Percentiles rank a stretch among this genome's conserved stretches.
phyloP scores from a whole-genome alignment of 2,888 invertebrate genomes.

The Nemurella pictetii region DNA sequence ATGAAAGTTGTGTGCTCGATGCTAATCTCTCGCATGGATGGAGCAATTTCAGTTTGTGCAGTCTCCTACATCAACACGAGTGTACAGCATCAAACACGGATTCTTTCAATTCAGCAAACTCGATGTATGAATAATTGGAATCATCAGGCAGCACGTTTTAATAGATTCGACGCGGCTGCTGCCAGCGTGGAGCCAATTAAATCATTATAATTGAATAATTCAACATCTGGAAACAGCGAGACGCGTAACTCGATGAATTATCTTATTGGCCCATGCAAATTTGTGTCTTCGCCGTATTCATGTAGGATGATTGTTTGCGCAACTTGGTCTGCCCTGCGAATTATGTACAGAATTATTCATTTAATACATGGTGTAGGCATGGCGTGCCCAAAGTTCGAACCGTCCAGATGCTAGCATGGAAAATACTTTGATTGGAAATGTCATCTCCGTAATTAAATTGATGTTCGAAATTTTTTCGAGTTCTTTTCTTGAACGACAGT shows the following conservation, averaged over 20 bases:
- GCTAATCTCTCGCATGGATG: too few species aligned
- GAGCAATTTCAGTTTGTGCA: too few species aligned
- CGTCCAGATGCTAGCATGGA: too few species aligned
- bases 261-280: slow-evolving; percentile 2
- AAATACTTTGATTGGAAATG: too few species aligned
- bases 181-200: background rate
- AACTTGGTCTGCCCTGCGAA: background rate
- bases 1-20: too few species aligned
- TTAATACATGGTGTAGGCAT: too few species aligned
- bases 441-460: too few species aligned
- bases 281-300: background rate
- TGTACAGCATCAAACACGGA: too few species aligned
- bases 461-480: too few species aligned
- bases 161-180: background rate
- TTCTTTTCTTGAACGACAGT: too few species aligned
- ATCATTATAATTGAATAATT: slow-evolving; percentile 17
- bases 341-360: background rate
- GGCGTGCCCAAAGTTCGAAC: too few species aligned
- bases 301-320: background rate
- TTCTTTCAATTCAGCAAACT: background rate
- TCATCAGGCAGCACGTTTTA: background rate
- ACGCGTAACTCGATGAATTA: slow-evolving; percentile 6
- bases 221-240: background rate
- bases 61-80: too few species aligned
- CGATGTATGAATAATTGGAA: background rate